These are phyloP conservation scores for Teleogryllus occipitalis DNA, from an alignment of 1,140 invertebrate genomes.

Conservation along the genomic window DNA sequence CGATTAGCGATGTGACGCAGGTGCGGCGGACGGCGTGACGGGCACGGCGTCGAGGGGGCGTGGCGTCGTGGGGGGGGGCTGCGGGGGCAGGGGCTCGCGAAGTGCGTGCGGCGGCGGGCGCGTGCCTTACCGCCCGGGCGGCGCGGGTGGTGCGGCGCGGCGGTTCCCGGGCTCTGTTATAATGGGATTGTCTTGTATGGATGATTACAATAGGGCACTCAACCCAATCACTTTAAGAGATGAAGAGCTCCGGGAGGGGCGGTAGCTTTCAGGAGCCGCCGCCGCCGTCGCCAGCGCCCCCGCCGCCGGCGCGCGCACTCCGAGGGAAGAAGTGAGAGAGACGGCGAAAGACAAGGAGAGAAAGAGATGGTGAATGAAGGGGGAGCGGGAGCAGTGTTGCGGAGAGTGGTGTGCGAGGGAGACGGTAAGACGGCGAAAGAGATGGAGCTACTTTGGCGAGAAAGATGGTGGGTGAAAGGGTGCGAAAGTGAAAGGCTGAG, in stretches of 20 bases:
- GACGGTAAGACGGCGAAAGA: neutral
- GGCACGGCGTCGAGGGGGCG: no score
- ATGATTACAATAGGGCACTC: conserved; percentile 37
- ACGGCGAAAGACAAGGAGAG: conserved; percentile 7
- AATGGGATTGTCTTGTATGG: conserved; percentile 36
- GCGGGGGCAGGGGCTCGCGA: no score
- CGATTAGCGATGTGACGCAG: no score
- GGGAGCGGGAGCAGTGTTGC: neutral
- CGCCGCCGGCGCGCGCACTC: no score
- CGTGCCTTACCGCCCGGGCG: no score
- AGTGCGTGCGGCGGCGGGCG: no score
- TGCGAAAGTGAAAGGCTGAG: neutral
- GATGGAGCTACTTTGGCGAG: neutral
- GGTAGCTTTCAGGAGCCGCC: conserved; percentile 10
- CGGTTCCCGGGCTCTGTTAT: conserved; percentile 22
- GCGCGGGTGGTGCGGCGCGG: no score
- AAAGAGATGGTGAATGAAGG: conserved; percentile 13
- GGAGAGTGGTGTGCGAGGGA: neutral
- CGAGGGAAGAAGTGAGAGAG: conserved; percentile 5
- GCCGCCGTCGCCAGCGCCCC: no score
- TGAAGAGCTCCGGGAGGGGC: conserved; percentile 13
- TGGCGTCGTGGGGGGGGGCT: no score
- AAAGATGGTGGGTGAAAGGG: neutral
- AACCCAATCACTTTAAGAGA: conserved; percentile 30
- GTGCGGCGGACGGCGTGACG: no score